These are phyloP conservation scores for Oscheius myriophilus DNA, from an alignment of 2,888 invertebrate genomes.

Conservation along the genomic window DNA sequence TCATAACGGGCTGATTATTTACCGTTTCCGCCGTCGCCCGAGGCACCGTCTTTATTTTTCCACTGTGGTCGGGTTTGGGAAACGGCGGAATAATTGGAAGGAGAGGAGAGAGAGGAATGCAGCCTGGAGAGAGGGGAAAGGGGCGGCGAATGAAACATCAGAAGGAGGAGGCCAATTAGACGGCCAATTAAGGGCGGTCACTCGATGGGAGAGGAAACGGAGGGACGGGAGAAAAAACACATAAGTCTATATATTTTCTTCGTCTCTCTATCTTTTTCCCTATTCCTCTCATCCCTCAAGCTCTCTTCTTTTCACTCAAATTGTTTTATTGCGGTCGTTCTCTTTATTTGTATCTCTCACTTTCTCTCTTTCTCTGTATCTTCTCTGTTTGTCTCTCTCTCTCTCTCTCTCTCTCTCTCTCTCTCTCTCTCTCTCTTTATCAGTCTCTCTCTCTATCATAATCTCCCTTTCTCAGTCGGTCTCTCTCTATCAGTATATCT, in stretches of 20 bases:
- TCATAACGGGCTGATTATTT: background rate
- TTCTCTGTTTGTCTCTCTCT: no score
- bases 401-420: background rate
- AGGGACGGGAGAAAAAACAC: no score
- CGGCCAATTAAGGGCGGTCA: slow-evolving; percentile 32
- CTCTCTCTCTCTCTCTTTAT: background rate
- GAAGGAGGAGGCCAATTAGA: slow-evolving; percentile 9
- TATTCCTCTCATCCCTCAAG: no score
- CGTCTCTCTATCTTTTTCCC: no score
- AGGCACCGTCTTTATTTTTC: slow-evolving; percentile 18
- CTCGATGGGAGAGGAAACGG: no score
- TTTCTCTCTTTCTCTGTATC: no score
- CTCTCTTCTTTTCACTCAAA: no score
- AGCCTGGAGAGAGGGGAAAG: slow-evolving; percentile 2
- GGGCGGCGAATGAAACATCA: background rate
- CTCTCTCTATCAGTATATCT: no score
- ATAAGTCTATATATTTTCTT: no score
- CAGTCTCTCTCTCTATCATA: slow-evolving; percentile 10
- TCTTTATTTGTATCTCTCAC: no score
- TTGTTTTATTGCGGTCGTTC: no score
- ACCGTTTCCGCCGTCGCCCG: slow-evolving; percentile 11
- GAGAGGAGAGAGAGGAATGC: slow-evolving; percentile 4
- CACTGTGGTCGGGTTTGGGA: slow-evolving; percentile 7
- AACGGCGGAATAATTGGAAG: slow-evolving; percentile 27
- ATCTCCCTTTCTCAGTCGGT: background rate